phyloP scores from a whole-genome alignment of 2,797 vertebrate genomes.

The Acipenser transmontanus region DNA sequence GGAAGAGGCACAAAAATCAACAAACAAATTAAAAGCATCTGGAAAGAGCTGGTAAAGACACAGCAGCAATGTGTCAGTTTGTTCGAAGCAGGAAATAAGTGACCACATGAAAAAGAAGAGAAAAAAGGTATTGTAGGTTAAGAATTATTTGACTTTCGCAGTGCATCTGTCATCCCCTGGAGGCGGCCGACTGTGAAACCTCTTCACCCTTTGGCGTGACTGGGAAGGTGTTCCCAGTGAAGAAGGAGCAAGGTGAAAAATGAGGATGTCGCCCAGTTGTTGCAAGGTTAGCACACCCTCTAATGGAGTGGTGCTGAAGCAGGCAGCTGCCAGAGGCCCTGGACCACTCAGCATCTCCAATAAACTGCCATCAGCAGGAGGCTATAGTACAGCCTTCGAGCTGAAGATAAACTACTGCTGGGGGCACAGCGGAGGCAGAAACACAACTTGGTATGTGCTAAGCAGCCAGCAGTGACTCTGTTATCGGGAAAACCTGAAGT shows the following conservation, averaged over 20 bases:
- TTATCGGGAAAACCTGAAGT: background rate
- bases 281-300: constrained; percentile 86
- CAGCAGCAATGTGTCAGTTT: no score
- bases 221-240: constrained; percentile 51
- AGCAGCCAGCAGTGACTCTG: background rate
- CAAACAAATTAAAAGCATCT: constrained; percentile 21
- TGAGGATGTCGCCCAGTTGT: constrained; percentile 76
- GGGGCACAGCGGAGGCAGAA: constrained; percentile 64
- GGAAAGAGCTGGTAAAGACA: constrained; percentile 35
- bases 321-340: constrained; percentile 51
- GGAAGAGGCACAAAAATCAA: no score
- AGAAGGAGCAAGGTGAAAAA: constrained; percentile 68
- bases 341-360: constrained; percentile 21
- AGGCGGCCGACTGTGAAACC: constrained; percentile 40
- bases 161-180: constrained; percentile 30
- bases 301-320: constrained; percentile 66
- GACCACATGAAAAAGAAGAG: constrained; percentile 1
- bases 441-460: constrained; percentile 54
- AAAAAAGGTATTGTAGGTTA: constrained; percentile 38
- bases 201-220: constrained; percentile 61
- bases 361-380: constrained; percentile 38
- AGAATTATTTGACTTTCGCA: constrained; percentile 46
- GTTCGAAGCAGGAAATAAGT: background rate
- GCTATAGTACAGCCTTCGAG: constrained; percentile 55
- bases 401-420: constrained; percentile 79